A percentile compares a stretch with the other conserved stretches of the same genome.
These are phyloP conservation scores for Pseudochromis fuscus DNA, from an alignment of 2,797 vertebrate species.

Conservation along the genomic window DNA sequence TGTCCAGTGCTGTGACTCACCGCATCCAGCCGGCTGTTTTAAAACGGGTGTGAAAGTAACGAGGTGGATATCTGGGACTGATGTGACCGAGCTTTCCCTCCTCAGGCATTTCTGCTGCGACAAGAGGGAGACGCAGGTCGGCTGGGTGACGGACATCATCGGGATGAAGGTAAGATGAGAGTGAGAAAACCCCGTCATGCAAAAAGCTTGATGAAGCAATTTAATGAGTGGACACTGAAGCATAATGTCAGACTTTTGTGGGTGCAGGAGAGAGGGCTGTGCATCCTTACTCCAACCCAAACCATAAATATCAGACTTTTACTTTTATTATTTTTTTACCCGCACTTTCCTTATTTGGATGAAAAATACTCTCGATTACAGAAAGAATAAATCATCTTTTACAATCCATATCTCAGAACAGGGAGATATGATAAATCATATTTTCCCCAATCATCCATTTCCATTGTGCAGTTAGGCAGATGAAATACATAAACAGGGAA, in stretches of 20 bases:
- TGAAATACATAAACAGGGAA: conserved; percentile 67
- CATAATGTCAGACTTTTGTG: neutral
- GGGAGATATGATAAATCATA: conserved; percentile 61
- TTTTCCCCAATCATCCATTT: conserved; percentile 53
- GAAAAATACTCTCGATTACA: conserved; percentile 45
- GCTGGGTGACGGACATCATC: conserved; percentile 93
- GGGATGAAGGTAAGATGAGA: conserved; percentile 88
- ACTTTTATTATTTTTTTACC: no score
- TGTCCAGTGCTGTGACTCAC: conserved; percentile 8
- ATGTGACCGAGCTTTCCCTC: conserved; percentile 39
- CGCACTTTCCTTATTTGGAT: conserved; percentile 20
- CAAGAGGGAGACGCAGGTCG: conserved; percentile 86
- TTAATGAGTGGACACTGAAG: conserved; percentile 20
- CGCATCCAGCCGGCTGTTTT: conserved; percentile 32
- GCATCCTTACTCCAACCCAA: neutral
- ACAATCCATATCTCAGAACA: conserved; percentile 46
- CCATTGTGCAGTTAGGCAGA: conserved; percentile 56
- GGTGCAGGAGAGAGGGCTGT: neutral
- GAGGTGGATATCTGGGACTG: conserved; percentile 28
- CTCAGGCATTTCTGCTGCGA: conserved; percentile 95
- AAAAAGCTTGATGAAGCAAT: conserved; percentile 17
- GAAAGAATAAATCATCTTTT: conserved; percentile 49
- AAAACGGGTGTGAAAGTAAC: conserved; percentile 34
- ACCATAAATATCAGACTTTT: no score
- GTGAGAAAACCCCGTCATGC: neutral